phyloP scores from a whole-genome alignment of 2,888 invertebrate species.

The Dicycla oo region DNA sequence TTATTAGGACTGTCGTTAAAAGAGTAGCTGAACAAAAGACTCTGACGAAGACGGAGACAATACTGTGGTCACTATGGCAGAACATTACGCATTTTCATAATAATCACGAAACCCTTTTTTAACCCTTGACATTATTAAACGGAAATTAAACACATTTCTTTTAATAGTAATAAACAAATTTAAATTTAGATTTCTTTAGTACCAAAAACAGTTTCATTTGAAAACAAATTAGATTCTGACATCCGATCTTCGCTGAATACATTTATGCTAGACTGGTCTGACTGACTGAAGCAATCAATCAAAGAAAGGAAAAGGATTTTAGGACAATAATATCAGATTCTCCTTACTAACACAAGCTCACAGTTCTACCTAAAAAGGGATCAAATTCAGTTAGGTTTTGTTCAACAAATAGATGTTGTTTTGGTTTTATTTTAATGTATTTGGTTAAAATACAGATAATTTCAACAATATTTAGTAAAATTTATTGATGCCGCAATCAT shows the following conservation, averaged over 20 bases:
- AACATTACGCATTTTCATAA: background rate
- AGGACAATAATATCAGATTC: constrained; percentile 21
- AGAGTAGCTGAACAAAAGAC: constrained; percentile 18
- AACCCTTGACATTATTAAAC: background rate
- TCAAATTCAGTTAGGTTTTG: background rate
- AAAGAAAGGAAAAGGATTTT: constrained; percentile 10
- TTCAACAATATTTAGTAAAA: no score
- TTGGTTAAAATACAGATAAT: no score
- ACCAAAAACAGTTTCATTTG: background rate
- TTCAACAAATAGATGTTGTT: background rate
- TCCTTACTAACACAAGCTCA: background rate
- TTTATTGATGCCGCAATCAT: no score
- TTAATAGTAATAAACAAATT: background rate
- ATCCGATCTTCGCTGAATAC: constrained; percentile 20
- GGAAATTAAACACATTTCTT: constrained; percentile 30
- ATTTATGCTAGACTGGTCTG: constrained; percentile 2
- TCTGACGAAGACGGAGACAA: background rate
- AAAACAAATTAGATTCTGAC: constrained; percentile 35
- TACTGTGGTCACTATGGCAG: background rate
- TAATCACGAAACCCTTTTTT: background rate
- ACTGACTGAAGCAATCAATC: constrained; percentile 30
- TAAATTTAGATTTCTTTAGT: no score
- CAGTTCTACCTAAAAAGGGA: background rate
- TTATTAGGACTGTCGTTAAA: constrained; percentile 12
- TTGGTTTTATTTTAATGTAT: background rate